These are phyloP conservation scores for Acyrthosiphon pisum DNA, from an alignment of 1,140 invertebrate species.

Conservation along the genomic window DNA sequence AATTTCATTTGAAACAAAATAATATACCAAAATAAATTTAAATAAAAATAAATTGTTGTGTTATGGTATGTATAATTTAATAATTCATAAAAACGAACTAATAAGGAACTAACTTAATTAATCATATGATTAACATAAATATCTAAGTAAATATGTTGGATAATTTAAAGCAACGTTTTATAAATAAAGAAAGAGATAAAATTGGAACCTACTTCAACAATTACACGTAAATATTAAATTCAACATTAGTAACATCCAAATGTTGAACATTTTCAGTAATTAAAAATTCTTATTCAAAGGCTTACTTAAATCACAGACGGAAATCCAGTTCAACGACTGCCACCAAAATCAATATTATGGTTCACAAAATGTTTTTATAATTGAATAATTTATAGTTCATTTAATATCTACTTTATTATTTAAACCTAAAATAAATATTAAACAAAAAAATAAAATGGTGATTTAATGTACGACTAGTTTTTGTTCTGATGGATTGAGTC, in stretches of 20 bases:
- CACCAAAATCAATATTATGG: background rate
- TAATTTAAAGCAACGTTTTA: conserved; percentile 17
- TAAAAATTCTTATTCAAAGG: conserved; percentile 29
- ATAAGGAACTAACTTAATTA: conserved; percentile 47
- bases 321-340: conserved; percentile 28
- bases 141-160: background rate
- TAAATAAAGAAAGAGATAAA: background rate
- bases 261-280: background rate
- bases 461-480: conserved; percentile 43
- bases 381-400: background rate
- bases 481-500: conserved; percentile 47
- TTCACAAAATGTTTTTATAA: background rate
- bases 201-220: background rate
- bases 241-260: background rate
- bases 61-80: background rate
- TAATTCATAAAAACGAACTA: conserved; percentile 28
- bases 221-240: background rate
- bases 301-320: conserved; percentile 49
- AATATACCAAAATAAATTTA: background rate
- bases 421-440: conserved; percentile 47
- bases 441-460: conserved; percentile 10
- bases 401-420: conserved; percentile 36
- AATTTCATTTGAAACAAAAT: background rate
- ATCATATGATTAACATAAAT: conserved; percentile 26
- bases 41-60: background rate